phyloP scores from a whole-genome alignment of 2,888 invertebrate species.

The Macroteleia sp. region DNA sequence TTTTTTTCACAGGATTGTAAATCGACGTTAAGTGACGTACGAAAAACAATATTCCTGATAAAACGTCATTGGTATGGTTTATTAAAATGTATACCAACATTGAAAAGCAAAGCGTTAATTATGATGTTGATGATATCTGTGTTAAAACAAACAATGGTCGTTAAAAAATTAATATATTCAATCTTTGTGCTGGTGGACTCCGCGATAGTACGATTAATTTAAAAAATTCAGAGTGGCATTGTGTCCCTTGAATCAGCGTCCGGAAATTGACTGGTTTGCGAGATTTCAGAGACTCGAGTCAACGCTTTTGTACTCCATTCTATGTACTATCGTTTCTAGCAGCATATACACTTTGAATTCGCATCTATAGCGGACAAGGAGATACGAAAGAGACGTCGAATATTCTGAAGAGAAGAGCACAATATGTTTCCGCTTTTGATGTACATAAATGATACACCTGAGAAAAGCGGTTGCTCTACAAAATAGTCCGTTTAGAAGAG shows the following conservation, averaged over 20 bases:
- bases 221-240: slow-evolving; percentile 14
- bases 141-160: slow-evolving; percentile 1
- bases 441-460: slow-evolving; percentile 39
- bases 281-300: slow-evolving; percentile 31
- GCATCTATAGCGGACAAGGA: slow-evolving; percentile 8
- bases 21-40: no score
- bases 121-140: neutral
- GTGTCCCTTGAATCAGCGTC: slow-evolving; percentile 4
- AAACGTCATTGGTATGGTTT: no score
- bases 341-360: slow-evolving; percentile 19
- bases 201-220: slow-evolving; percentile 21
- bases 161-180: slow-evolving; percentile 24
- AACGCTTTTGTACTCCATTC: slow-evolving; percentile 26
- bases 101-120: slow-evolving; percentile 12
- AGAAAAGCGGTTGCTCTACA: slow-evolving; percentile 33
- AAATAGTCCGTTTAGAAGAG: slow-evolving; percentile 20
- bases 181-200: neutral
- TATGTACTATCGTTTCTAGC: slow-evolving; percentile 19
- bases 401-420: slow-evolving; percentile 26
- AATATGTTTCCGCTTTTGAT: slow-evolving; percentile 49
- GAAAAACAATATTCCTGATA: no score
- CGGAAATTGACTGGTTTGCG: slow-evolving; percentile 47
- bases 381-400: slow-evolving; percentile 38
- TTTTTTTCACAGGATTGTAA: neutral
- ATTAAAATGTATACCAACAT: neutral